Conservation (phyloP, 2,797 vertebrate species). For the Lates japonicus region DNA sequence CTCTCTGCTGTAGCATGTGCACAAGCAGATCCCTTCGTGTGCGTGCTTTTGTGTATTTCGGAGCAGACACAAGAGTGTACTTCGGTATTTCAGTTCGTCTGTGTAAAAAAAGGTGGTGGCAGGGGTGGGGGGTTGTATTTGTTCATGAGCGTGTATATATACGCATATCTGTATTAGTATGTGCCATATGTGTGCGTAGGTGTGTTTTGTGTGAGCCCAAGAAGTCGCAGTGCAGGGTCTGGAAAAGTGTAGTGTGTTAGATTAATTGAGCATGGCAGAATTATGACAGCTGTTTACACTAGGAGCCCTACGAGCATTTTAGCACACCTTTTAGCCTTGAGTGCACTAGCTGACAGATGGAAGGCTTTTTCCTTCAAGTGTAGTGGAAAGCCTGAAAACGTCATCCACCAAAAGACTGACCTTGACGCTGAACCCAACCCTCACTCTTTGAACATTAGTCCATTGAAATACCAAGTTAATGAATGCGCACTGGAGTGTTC, state of each 20-base stretch:
- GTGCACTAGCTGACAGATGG: slow-evolving; percentile 84
- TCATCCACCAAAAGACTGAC: slow-evolving; percentile 79
- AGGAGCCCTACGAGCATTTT: slow-evolving; percentile 82
- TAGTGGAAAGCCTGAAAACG: slow-evolving; percentile 78
- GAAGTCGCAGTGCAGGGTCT: slow-evolving; percentile 71
- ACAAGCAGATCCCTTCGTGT: slow-evolving; percentile 53
- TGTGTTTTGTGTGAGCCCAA: slow-evolving; percentile 62
- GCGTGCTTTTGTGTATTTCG: slow-evolving; percentile 38
- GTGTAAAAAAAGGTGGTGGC: no score
- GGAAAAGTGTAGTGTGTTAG: slow-evolving; percentile 84
- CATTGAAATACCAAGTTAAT: slow-evolving; percentile 75
- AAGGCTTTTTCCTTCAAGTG: slow-evolving; percentile 80
- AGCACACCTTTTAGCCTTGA: slow-evolving; percentile 85
- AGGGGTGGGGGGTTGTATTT: slow-evolving; percentile 37
- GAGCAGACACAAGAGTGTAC: slow-evolving; percentile 53
- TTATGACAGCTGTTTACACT: slow-evolving; percentile 89
- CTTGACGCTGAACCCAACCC: slow-evolving; percentile 77
- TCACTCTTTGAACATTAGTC: slow-evolving; percentile 76
- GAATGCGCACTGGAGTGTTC: slow-evolving; percentile 66
- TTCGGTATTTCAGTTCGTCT: slow-evolving; percentile 44
- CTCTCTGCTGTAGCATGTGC: slow-evolving; percentile 52
- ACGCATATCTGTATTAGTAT: slow-evolving; percentile 50
- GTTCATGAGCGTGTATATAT: slow-evolving; percentile 48
- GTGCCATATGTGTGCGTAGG: slow-evolving; percentile 52
- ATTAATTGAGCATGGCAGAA: slow-evolving; percentile 88